Conservation (phyloP, 2,797 vertebrate species). For the Rhadinocentrus ornatus region DNA sequence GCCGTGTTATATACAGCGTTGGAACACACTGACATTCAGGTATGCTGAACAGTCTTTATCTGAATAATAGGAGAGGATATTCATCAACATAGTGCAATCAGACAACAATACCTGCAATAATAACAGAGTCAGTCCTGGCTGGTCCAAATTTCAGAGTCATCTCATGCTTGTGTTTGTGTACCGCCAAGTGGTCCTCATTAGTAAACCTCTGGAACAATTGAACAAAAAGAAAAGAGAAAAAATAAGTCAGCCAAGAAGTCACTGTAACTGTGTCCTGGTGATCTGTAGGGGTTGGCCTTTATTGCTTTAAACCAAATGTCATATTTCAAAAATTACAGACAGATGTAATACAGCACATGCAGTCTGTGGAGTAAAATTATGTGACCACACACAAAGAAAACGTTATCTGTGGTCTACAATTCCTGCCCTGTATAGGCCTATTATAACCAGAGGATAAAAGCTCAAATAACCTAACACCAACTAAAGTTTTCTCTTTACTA, state of each 20-base stretch:
- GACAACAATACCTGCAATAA: conserved; percentile 79
- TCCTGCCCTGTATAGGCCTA: conserved; percentile 32
- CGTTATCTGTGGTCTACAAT: conserved; percentile 44
- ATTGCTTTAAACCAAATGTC: conserved; percentile 55
- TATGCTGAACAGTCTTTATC: conserved; percentile 8
- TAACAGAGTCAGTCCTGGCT: conserved; percentile 84
- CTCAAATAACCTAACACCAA: conserved; percentile 52
- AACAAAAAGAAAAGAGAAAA: conserved; percentile 23
- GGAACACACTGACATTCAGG: not conserved
- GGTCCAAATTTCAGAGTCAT: conserved; percentile 99
- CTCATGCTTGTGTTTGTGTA: conserved; percentile 99
- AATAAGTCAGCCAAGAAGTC: conserved; percentile 29
- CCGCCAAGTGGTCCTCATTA: conserved; percentile 98
- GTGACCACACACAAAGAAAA: conserved; percentile 43
- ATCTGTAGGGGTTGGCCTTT: conserved; percentile 40
- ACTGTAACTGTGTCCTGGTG: conserved; percentile 43
- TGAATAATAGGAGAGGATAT: conserved; percentile 7
- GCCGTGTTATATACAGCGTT: conserved; percentile 17
- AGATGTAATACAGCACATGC: conserved; percentile 36
- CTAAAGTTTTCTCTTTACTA: not conserved
- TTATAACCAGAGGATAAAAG: conserved; percentile 43
- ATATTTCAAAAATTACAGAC: conserved; percentile 54
- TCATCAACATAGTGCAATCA: conserved; percentile 3
- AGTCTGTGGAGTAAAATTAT: conserved; percentile 30
- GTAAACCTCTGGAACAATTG: conserved; percentile 90